Percentiles rank a stretch among this genome's conserved stretches.
Conservation (phyloP, 2,888 invertebrate genomes). For the Xestia rhomboidea region DNA sequence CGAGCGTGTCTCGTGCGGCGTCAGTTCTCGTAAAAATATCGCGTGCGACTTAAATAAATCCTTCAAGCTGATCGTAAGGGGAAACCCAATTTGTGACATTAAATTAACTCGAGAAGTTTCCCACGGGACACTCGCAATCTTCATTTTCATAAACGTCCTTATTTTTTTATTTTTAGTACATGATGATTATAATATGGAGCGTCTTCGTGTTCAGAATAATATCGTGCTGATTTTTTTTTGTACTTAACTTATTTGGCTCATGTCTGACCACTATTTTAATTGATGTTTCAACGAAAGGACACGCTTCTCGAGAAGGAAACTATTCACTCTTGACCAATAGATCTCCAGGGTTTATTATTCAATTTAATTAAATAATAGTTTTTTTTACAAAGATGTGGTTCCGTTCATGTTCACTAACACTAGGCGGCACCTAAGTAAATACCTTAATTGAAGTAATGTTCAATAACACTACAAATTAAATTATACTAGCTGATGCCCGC, state of each 20-base stretch:
- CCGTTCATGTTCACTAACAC: neutral
- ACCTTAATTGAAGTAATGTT: no score
- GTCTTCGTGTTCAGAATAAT: neutral
- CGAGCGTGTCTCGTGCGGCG: conserved; percentile 31
- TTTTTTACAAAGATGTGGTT: neutral
- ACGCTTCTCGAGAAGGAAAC: neutral
- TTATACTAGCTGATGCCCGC: no score
- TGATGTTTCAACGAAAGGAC: neutral
- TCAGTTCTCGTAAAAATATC: conserved; percentile 67
- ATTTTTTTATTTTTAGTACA: conserved; percentile 62
- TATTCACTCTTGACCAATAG: neutral
- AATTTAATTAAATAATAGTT: neutral
- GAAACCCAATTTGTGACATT: conserved; percentile 73
- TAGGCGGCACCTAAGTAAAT: no score
- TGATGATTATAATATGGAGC: conserved; percentile 27
- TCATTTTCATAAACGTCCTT: conserved; percentile 68
- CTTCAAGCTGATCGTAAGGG: conserved; percentile 68
- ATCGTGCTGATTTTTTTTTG: no score
- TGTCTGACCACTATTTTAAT: neutral
- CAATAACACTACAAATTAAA: no score
- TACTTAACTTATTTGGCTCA: neutral
- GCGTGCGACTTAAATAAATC: conserved; percentile 69
- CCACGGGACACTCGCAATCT: conserved; percentile 64
- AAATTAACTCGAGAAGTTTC: conserved; percentile 66
- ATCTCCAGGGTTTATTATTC: neutral